Conservation (phyloP, 2,797 vertebrate genomes). For the Pogonophryne albipinna region DNA sequence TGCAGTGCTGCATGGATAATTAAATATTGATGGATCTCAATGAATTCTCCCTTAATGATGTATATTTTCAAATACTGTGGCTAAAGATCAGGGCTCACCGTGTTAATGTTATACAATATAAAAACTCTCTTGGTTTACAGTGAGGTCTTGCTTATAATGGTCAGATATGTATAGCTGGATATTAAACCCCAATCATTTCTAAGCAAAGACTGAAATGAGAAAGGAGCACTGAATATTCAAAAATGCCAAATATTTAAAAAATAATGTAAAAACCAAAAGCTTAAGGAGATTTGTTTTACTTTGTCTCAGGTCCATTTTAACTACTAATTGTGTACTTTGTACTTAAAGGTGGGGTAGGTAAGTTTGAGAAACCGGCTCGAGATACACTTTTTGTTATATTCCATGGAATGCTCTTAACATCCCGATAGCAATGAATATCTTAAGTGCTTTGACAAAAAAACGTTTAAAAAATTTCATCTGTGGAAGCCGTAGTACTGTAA, state of each 20-base stretch:
- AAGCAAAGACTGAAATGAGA: neutral
- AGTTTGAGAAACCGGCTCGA: no score
- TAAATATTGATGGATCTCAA: conserved; percentile 49
- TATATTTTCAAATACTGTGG: conserved; percentile 16
- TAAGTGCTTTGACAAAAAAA: no score
- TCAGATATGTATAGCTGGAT: neutral
- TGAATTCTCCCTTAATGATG: conserved; percentile 18
- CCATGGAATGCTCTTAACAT: no score
- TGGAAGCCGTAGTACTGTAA: no score
- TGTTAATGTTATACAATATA: neutral
- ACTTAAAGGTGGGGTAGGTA: neutral
- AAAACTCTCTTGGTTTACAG: conserved; percentile 3
- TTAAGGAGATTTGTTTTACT: neutral
- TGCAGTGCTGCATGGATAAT: conserved; percentile 30
- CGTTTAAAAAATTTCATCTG: no score
- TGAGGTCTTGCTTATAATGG: neutral
- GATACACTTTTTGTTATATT: no score
- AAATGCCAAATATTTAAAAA: neutral
- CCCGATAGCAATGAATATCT: no score
- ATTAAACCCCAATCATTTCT: neutral
- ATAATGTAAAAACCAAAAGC: no score
- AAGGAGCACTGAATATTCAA: neutral
- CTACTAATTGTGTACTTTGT: neutral
- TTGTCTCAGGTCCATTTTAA: neutral
- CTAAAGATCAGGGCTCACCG: conserved; percentile 6